Percentiles rank a stretch among this genome's conserved stretches.
Evolutionary conservation across 2,797 vertebrate genomes (phyloP).

Genomic region (Sparidentex hasta): DNA sequence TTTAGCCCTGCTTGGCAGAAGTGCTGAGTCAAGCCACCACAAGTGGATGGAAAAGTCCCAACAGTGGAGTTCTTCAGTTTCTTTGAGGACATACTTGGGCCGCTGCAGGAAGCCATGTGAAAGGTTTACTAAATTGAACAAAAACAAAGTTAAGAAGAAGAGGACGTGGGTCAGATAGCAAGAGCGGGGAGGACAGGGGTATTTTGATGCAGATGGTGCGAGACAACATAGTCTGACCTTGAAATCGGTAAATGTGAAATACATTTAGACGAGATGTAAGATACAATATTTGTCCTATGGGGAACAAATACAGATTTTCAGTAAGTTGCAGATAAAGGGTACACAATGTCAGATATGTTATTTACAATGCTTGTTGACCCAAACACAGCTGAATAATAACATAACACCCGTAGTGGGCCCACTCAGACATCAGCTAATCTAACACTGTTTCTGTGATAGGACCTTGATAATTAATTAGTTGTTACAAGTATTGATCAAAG

Average conservation of each 20-base stretch:
- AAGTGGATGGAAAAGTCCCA: too few relatives aligned
- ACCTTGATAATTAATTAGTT: conserved; percentile 3
- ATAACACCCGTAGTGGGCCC: background rate
- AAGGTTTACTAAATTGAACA: too few relatives aligned
- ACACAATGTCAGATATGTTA: too few relatives aligned
- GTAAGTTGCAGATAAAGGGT: too few relatives aligned
- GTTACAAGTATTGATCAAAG: conserved; percentile 21
- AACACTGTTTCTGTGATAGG: conserved; percentile 16
- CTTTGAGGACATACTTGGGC: too few relatives aligned
- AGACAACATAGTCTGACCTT: background rate
- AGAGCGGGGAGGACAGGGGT: background rate
- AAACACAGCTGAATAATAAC: background rate
- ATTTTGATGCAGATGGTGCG: background rate
- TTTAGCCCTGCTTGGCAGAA: too few relatives aligned
- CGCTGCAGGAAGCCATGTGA: too few relatives aligned
- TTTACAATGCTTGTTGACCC: background rate
- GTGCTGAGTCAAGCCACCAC: too few relatives aligned
- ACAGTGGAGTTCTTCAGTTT: too few relatives aligned
- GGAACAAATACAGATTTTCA: too few relatives aligned
- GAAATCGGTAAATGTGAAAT: background rate
- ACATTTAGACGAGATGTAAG: background rate
- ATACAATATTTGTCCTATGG: too few relatives aligned
- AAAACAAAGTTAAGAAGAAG: background rate
- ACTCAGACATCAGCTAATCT: background rate
- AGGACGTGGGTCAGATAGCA: background rate